These are phyloP conservation scores for Tympanoctomys barrerae DNA, from an alignment of 2,797 vertebrate species.

Conservation along the genomic window DNA sequence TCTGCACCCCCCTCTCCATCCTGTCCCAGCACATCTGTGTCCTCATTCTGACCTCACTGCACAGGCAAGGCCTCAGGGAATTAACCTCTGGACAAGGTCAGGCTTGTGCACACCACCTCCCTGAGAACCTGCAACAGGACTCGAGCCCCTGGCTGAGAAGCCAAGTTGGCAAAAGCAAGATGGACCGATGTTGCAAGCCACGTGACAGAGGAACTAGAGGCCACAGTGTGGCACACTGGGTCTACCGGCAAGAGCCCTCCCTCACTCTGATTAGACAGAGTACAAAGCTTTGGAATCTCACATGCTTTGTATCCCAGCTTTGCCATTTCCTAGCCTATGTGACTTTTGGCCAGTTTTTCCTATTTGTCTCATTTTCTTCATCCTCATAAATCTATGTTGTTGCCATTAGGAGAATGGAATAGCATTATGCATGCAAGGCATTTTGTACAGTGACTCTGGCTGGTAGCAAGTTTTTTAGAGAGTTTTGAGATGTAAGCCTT, in stretches of 20 bases:
- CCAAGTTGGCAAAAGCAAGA: neutral
- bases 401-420: neutral
- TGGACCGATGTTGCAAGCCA: neutral
- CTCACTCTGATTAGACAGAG: neutral
- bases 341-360: neutral
- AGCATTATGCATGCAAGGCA: neutral
- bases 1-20: rapidly evolving
- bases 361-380: neutral
- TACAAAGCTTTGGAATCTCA: neutral
- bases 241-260: neutral
- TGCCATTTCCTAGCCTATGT: neutral
- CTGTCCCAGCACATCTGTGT: neutral
- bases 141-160: neutral
- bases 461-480: constrained; percentile 13
- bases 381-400: neutral
- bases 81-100: rapidly evolving
- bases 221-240: no score
- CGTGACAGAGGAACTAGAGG: neutral
- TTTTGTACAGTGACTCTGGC: neutral
- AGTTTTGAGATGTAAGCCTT: constrained; percentile 38
- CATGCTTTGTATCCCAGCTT: neutral
- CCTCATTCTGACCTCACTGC: neutral
- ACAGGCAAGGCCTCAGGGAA: neutral
- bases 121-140: neutral
- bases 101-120: rapidly evolving